Evolutionary conservation across 2,113 vertebrate genomes (phyloP).

Genomic region (Eupsittula cactorum): DNA sequence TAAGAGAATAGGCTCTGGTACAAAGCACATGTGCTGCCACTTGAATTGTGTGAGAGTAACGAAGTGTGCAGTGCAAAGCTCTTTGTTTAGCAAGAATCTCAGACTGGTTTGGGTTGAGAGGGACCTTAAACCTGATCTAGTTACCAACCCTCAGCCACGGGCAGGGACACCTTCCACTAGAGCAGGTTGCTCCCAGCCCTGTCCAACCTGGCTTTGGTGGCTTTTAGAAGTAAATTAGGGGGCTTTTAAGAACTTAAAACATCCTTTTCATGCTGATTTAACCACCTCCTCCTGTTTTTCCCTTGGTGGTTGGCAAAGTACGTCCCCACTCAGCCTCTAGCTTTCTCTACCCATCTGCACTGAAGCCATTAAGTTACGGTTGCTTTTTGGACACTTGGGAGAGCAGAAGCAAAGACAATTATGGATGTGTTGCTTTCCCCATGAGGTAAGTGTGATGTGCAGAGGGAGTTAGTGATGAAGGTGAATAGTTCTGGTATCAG

Average conservation of each 20-base stretch:
- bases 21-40: rapidly evolving
- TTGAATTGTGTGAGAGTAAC: not conserved
- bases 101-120: not conserved
- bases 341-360: not conserved
- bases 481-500: not conserved
- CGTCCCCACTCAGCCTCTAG: not conserved
- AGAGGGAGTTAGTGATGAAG: not conserved
- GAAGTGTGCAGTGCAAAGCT: rapidly evolving
- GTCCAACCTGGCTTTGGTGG: not conserved
- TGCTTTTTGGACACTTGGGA: not conserved
- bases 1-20: not conserved
- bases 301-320: rapidly evolving
- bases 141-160: not conserved
- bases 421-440: not conserved
- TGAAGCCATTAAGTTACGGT: rapidly evolving
- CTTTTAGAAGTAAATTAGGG: not conserved
- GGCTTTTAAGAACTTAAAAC: not conserved
- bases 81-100: not conserved
- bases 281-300: not conserved
- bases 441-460: not conserved
- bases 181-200: not conserved
- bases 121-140: not conserved
- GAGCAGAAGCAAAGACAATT: not conserved
- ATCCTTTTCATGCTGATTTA: not conserved
- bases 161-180: not conserved